Evolutionary conservation across 2,797 vertebrate genomes (phyloP).

Genomic region (Acipenser transmontanus): DNA sequence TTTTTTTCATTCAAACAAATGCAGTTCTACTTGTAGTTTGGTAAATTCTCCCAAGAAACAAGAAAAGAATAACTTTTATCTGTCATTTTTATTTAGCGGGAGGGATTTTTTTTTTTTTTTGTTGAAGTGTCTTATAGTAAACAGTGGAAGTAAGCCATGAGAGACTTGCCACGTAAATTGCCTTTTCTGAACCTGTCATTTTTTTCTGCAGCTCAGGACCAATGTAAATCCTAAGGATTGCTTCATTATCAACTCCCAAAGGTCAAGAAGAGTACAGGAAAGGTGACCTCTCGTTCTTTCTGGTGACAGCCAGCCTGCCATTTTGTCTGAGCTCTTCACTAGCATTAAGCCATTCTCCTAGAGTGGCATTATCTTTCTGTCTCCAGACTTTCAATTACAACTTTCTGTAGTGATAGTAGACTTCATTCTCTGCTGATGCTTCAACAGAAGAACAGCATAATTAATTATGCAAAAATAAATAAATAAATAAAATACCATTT

Average conservation of each 20-base stretch:
- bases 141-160: slow-evolving; percentile 32
- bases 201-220: slow-evolving; percentile 35
- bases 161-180: slow-evolving; percentile 35
- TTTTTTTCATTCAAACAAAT: too few relatives aligned
- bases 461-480: too few relatives aligned
- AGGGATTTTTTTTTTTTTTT: not conserved
- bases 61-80: slow-evolving; percentile 25
- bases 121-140: slow-evolving; percentile 25
- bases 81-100: not conserved
- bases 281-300: slow-evolving; percentile 31
- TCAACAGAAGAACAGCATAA: too few relatives aligned
- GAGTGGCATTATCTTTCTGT: slow-evolving; percentile 13
- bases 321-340: slow-evolving; percentile 26
- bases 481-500: too few relatives aligned
- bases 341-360: slow-evolving; percentile 13
- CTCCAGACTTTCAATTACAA: slow-evolving; percentile 31
- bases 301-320: slow-evolving; percentile 38
- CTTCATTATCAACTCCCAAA: slow-evolving; percentile 35
- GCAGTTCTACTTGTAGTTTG: too few relatives aligned
- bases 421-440: too few relatives aligned
- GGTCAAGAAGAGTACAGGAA: slow-evolving; percentile 35
- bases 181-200: slow-evolving; percentile 37
- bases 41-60: slow-evolving; percentile 17
- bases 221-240: slow-evolving; percentile 41
- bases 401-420: not conserved